Conservation (phyloP, 2,888 invertebrate species). For the Phengaris arion region DNA sequence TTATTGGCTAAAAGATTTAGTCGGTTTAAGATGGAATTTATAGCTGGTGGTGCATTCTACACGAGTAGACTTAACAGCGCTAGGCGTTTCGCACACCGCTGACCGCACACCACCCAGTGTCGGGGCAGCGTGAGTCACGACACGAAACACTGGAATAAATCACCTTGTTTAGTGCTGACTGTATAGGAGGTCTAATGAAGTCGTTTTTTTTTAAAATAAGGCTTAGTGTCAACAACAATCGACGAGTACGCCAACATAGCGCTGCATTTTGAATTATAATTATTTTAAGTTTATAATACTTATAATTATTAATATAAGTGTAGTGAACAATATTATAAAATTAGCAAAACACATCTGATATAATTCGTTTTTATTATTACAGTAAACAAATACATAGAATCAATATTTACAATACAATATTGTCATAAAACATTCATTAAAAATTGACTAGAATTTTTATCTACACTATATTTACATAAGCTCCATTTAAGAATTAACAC, state of each 20-base stretch:
- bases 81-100: neutral
- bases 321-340: neutral
- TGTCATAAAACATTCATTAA: constrained; percentile 75
- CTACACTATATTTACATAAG: constrained; percentile 75
- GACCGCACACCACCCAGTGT: neutral
- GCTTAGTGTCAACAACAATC: too few species aligned
- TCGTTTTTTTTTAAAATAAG: neutral
- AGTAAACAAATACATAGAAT: constrained; percentile 64
- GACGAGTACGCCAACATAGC: too few species aligned
- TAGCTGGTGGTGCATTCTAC: neutral
- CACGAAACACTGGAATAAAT: neutral
- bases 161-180: neutral
- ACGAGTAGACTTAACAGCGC: neutral
- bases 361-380: constrained; percentile 66
- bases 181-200: neutral
- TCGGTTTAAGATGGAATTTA: neutral
- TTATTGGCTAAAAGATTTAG: neutral
- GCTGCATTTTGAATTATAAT: too few species aligned
- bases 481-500: constrained; percentile 70
- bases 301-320: too few species aligned
- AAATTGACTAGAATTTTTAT: constrained; percentile 75
- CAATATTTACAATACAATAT: constrained; percentile 72
- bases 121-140: neutral
- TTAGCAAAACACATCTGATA: constrained; percentile 44
- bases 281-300: too few species aligned